Evolutionary conservation across 1,140 invertebrate genomes (phyloP), one percentile per base, ranked within the genome.

Genomic region (Drosophila mojavensis): DNA sequence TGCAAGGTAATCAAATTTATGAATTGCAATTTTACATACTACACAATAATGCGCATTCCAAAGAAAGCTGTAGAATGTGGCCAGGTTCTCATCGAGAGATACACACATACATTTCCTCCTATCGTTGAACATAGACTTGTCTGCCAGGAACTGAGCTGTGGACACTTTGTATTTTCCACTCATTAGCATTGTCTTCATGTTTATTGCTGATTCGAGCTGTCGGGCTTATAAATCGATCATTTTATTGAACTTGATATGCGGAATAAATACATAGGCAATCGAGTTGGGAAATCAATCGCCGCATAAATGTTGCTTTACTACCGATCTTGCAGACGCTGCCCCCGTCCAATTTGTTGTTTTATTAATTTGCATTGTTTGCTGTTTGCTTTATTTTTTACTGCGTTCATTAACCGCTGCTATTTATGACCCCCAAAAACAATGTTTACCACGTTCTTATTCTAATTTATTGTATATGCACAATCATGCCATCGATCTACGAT

Each of bases 381-480:
- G 33, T 74, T 67, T 81, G 77, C 67, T 11, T 39, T 39, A 66
- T 11, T 39, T 39, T 39, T 39, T 39, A 64, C 58, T 67, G 74
- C 81, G 81, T 84, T 85, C 81, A 75, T 85, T 84, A 84, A 85
- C 81, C 73, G 81, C 81, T 33, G 45, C n/a, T 54, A 72, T 69
- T 59, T 60, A 65, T 85, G 81, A 85, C 81, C 81, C 81, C 78
- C 78, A 81, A 81, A 80, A 67, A n/a, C 39, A 36, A 11, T 24
- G 48, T 67, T 69, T 67, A 69, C 67, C 78, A 84, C 68, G 74
- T 84, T 85, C 82, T 85, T 77, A 69, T 85, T 85, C 81, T 85
- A 85, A 85, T 85, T 85, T 79, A 70, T 64, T 53, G 48, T 54
- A 75, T 53, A 56, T 70, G 41, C 43, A 64, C 41, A 55, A 56